These are phyloP conservation scores for Stegophylla sp. DNA, from an alignment of 2,888 invertebrate genomes.

Conservation along the genomic window DNA sequence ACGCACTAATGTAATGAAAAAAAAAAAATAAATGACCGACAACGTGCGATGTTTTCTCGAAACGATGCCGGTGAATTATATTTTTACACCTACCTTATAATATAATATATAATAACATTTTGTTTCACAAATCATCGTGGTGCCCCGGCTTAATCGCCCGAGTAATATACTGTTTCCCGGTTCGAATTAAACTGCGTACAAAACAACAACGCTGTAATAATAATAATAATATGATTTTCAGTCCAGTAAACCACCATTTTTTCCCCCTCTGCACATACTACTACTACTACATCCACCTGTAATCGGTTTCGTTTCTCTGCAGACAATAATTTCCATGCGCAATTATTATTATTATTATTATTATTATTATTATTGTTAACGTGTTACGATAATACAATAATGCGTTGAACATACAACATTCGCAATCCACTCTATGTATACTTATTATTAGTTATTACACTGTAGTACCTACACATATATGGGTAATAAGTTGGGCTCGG, in stretches of 20 bases:
- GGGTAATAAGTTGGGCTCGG: too few species aligned
- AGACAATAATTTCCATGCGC: not conserved
- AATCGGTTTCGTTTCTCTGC: not conserved
- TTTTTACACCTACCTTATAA: slow-evolving; percentile 31
- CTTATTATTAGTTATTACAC: too few species aligned
- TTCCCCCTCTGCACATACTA: not conserved
- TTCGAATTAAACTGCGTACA: not conserved
- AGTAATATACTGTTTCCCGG: not conserved
- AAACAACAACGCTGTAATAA: too few species aligned
- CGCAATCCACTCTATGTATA: too few species aligned
- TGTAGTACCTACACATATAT: too few species aligned
- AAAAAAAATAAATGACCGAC: slow-evolving; percentile 26
- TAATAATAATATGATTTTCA: slow-evolving; percentile 16
- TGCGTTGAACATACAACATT: too few species aligned
- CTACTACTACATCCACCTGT: too few species aligned
- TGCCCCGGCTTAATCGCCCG: not conserved
- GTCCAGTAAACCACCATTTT: not conserved
- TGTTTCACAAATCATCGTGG: slow-evolving; percentile 9
- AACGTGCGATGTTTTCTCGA: not conserved
- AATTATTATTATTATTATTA: not conserved
- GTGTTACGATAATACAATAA: not conserved
- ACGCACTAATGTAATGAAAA: slow-evolving; percentile 15
- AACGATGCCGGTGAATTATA: slow-evolving; percentile 21
- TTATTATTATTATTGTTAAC: too few species aligned
- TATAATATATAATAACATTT: too few species aligned